Conservation (phyloP, 2,113 vertebrate genomes). For the Lepus europaeus region DNA sequence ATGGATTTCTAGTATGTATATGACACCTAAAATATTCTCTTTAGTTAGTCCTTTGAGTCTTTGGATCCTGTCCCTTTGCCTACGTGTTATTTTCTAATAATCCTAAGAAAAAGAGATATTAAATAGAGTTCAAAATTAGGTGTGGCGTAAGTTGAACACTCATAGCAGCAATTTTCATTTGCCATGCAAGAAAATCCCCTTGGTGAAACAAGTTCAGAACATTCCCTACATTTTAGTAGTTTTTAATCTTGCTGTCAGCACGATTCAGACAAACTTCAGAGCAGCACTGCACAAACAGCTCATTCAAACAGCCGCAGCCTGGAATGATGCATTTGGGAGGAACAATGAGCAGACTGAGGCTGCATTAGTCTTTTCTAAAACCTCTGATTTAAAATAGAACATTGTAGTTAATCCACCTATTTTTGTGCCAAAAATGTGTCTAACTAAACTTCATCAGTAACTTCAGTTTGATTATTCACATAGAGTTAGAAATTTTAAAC, state of each 20-base stretch:
- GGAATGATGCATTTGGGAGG: background rate
- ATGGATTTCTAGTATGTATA: background rate
- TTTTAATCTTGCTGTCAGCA: conserved; percentile 28
- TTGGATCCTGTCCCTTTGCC: background rate
- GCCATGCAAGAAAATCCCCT: background rate
- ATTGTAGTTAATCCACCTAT: background rate
- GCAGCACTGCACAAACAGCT: background rate
- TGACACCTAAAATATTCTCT: background rate
- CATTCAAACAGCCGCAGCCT: background rate
- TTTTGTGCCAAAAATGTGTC: background rate
- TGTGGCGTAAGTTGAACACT: background rate
- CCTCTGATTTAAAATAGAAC: conserved; percentile 30
- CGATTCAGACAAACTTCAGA: conserved; percentile 35
- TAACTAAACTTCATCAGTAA: background rate
- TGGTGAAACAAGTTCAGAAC: conserved; percentile 40
- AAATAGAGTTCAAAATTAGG: background rate
- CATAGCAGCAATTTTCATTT: conserved; percentile 42
- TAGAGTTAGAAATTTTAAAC: background rate
- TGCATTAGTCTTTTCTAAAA: background rate
- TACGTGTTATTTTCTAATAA: background rate
- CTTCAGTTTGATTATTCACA: background rate
- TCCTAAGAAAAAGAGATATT: background rate
- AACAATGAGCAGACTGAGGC: background rate
- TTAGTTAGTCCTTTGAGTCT: background rate
- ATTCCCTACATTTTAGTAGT: background rate